phyloP scores from a whole-genome alignment of 2,888 invertebrate species.

The Stenotaenia linearis region DNA sequence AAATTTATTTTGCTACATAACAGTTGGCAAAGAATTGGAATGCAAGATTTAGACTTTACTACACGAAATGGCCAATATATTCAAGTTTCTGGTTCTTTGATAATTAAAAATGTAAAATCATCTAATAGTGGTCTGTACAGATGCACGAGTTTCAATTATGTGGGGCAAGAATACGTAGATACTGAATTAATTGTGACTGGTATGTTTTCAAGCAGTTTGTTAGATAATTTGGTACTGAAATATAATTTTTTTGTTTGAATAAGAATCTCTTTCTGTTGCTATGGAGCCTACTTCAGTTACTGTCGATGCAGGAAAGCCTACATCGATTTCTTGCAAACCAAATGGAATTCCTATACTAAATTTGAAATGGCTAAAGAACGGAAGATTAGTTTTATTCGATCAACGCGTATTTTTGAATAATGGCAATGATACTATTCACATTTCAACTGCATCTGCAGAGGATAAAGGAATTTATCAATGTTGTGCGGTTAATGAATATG shows the following conservation, averaged over 20 bases:
- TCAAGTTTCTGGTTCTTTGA: not conserved
- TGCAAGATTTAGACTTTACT: not conserved
- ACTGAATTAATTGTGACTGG: not conserved
- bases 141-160: not conserved
- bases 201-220: not conserved
- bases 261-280: not conserved
- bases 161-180: slow-evolving; percentile 5
- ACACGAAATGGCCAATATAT: not conserved
- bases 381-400: not conserved
- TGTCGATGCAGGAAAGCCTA: not conserved
- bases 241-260: not conserved
- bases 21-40: not conserved
- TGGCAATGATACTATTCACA: not conserved
- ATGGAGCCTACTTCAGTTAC: not conserved
- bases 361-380: not conserved
- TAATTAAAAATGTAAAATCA: not conserved
- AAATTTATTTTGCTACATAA: not conserved
- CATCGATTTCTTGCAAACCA: not conserved
- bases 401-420: not conserved
- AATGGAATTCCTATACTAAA: not conserved
- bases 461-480: slow-evolving; percentile 29
- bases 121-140: slow-evolving; percentile 1
- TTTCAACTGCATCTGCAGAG: not conserved
- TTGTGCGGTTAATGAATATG: slow-evolving; percentile 20
- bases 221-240: not conserved